Conservation (phyloP, 2,888 invertebrate species). For the Stenchaetothrips biformis region DNA sequence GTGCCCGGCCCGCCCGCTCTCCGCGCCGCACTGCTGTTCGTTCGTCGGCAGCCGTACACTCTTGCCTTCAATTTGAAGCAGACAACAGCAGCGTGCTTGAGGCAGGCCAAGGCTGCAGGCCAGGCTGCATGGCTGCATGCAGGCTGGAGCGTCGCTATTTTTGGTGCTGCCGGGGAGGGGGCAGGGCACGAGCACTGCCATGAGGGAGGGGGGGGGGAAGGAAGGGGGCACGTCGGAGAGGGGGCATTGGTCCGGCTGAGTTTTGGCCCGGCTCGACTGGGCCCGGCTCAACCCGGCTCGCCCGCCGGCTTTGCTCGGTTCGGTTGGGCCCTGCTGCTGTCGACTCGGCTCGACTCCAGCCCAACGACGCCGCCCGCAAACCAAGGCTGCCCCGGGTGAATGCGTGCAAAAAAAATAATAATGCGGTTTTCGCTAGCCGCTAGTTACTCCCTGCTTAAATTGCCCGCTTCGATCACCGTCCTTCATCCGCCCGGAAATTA, state of each 20-base stretch:
- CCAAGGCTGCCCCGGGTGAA: neutral
- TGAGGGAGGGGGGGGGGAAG: too few species aligned
- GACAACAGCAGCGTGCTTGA: slow-evolving; percentile 2
- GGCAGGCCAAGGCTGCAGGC: neutral
- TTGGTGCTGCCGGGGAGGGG: neutral
- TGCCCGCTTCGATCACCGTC: too few species aligned
- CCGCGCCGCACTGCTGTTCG: too few species aligned
- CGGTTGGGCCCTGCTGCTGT: neutral
- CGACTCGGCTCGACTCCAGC: neutral
- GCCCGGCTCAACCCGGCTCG: neutral
- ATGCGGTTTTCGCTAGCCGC: too few species aligned
- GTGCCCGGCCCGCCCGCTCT: too few species aligned
- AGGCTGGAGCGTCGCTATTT: neutral
- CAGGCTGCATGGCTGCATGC: neutral
- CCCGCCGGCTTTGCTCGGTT: neutral
- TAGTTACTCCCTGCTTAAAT: too few species aligned
- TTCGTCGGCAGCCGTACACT: neutral
- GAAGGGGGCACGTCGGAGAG: neutral
- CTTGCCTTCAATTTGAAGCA: slow-evolving; percentile 2
- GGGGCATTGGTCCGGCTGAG: neutral
- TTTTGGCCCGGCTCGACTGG: slow-evolving; percentile 10
- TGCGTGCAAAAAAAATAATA: too few species aligned
- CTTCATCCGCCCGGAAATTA: too few species aligned
- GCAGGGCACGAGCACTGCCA: neutral
- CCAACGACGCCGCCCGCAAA: neutral